Evolutionary conservation across 2,797 vertebrate species (phyloP), one percentile per base, ranked within the genome.

Genomic region (Dipus sagitta): DNA sequence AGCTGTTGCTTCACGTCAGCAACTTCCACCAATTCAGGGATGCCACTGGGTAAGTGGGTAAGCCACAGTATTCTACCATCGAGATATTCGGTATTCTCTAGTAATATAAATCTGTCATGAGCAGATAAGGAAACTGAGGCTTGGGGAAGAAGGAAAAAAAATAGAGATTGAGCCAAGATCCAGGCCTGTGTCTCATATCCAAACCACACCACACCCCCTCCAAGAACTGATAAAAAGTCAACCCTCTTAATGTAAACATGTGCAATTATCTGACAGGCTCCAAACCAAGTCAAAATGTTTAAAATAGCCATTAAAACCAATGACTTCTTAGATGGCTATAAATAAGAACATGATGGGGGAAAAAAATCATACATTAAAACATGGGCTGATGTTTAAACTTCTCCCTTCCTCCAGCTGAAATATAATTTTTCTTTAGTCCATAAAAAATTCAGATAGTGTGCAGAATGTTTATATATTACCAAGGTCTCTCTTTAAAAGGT

Each of bases 391-490:
- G 94, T 97, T 97, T 96, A 98, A 98, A 98, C 96, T 98, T 98
- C 96, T 98, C 95, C 97, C 96, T 98, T 97, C 97, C 96, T 97
- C 97, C 97, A 90, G 96, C 97, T 97, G 98, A 98, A 98, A 98
- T 98, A 98, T 96, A 93, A 97, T 98, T 98, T 98, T 98, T 98
- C 96, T 98, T 94, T 96, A 98, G 97, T 97, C 98, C 97, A 98
- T 98, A 98, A 98, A 97, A 98, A 98, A 98, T 98, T 98, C 97
- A 98, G 98, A 98, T 98, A 98, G 97, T 98, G 98, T 98, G 97
- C 97, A 98, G 98, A 98, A 98, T 98, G 98, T 98, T 98, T 98
- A 98, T 98, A 98, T 98, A 98, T 98, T 98, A 98, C 98, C 98
- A 98, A 98, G 98, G 98, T 98, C 98, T 98, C 97, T 97, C 98